phyloP scores from a whole-genome alignment of 1,140 invertebrate genomes.

The Wiebesia pumilae region DNA sequence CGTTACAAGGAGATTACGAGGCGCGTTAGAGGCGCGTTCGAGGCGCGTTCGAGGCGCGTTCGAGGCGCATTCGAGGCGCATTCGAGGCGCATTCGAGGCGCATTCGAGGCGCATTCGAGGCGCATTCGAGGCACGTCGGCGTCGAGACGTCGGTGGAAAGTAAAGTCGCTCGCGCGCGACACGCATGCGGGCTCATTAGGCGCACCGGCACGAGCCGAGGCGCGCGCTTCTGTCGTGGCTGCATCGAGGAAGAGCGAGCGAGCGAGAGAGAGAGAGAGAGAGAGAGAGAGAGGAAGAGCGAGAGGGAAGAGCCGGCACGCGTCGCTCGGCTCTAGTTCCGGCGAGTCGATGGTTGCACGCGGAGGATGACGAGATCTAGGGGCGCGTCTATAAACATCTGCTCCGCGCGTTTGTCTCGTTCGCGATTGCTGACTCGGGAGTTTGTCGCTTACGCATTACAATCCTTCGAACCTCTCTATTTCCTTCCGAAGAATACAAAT shows the following conservation, averaged over 20 bases:
- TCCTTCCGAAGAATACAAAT: background rate
- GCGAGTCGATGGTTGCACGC: background rate
- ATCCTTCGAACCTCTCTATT: background rate
- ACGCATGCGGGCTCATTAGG: slow-evolving; percentile 50
- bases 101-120: slow-evolving; percentile 4
- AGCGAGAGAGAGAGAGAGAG: background rate
- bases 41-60: slow-evolving; percentile 24
- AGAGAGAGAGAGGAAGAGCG: background rate
- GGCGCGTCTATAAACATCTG: slow-evolving; percentile 31
- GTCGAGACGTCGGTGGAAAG: background rate
- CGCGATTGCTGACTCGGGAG: background rate
- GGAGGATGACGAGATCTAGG: slow-evolving; percentile 16
- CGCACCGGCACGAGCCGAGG: slow-evolving; percentile 48
- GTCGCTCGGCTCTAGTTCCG: slow-evolving; percentile 33
- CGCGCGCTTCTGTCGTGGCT: slow-evolving; percentile 16
- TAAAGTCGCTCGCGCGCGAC: background rate
- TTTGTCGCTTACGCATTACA: background rate
- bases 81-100: slow-evolving; percentile 18
- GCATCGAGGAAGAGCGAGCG: background rate
- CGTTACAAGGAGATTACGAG: slow-evolving; percentile 30
- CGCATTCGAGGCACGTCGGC: slow-evolving; percentile 31
- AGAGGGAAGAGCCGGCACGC: slow-evolving; percentile 24
- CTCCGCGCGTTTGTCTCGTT: background rate
- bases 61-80: background rate
- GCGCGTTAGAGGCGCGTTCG: no score